Percentiles rank a stretch among this genome's conserved stretches.
phyloP scores from a whole-genome alignment of 1,140 invertebrate species.

The Diorhabda sublineata region DNA sequence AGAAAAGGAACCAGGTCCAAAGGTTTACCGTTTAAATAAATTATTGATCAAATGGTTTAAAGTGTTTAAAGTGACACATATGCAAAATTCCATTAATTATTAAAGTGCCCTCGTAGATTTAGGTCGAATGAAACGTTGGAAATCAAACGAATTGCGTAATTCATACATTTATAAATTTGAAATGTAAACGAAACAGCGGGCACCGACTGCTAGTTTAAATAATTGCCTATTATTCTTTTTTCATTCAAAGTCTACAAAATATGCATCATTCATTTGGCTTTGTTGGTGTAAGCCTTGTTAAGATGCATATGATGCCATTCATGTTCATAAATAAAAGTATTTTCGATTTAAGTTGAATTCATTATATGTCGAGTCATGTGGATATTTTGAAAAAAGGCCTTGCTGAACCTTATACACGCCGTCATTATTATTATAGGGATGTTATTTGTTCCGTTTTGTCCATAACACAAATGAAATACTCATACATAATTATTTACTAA shows the following conservation, averaged over 20 bases:
- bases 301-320: neutral
- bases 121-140: neutral
- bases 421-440: too few species aligned
- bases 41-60: too few species aligned
- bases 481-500: too few species aligned
- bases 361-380: neutral
- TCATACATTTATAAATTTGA: neutral
- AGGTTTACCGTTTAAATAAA: too few species aligned
- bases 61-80: too few species aligned
- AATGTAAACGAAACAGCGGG: neutral
- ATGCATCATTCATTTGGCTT: constrained; percentile 1
- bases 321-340: constrained; percentile 3
- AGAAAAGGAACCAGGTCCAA: too few species aligned
- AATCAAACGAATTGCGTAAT: neutral
- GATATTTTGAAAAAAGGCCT: neutral
- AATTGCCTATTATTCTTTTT: constrained; percentile 1
- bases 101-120: neutral
- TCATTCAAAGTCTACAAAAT: constrained; percentile 1
- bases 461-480: too few species aligned
- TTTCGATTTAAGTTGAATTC: neutral
- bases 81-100: too few species aligned
- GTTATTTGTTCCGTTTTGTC: too few species aligned
- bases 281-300: neutral
- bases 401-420: too few species aligned
- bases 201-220: constrained; percentile 2